Base-by-base conservation (phyloP, 2,113 vertebrate species). In the Salvelinus fontinalis region DNA sequence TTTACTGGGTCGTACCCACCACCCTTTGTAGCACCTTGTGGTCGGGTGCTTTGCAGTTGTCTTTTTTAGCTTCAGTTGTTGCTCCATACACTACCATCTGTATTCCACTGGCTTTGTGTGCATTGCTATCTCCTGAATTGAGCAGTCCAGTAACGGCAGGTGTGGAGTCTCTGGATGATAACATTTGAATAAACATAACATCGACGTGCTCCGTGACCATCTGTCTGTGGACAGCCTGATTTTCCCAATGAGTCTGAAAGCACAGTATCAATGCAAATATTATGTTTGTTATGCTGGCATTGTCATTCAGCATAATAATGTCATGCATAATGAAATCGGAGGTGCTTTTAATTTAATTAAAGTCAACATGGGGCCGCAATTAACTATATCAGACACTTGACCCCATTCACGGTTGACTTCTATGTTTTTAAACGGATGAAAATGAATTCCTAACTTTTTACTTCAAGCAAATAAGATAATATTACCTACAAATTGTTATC, bases 131-230 rank as follows among this genome's bases (percentile, higher is more conserved):
- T 82, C 81, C 51, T 73, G 27, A 76, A 70, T 54, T 29, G 26
- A 76, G 70, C 57, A 85, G 82, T 82, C 84, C 70, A 75, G 76
- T 78, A 76, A 81, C 85, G 68, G 65, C 76, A 74, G 34, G 16
- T 71, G 77, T 73, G 77, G 78, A 68, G 64, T 64, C 78, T 79
- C 65, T 68, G 24, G 66, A 78, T 77, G 76, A 75, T 81, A 87
- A 73, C 64, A 26, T 86, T 82, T 48, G 57, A 91, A 88, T 86
- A 84, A 81, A 82, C 69, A 83, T 80, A 72, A 83, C 68, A 48
- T 79, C 69, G 34, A 57, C 80, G 76, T 83, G 68, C 66, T 82
- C 82, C 26, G 66, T 26, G 75, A 68, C 79, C 82, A 81, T 85
- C 80, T 87, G 85, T 66, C 24, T 66, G 60, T 74, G 27, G 9